Base-by-base conservation (phyloP, 2,888 invertebrate genomes). In the Netelia melanura region DNA sequence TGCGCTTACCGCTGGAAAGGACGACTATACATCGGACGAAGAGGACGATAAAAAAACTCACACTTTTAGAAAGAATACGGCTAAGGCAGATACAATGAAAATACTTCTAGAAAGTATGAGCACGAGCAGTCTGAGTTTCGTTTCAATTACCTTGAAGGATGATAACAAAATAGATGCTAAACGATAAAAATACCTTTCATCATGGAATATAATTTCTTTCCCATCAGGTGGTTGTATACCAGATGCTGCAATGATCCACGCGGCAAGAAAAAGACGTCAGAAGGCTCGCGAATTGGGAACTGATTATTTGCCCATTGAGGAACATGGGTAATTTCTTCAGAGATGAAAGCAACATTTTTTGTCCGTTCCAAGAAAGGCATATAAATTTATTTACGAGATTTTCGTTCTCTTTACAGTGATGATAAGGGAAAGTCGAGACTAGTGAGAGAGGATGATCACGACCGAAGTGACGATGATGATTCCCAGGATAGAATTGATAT, bases 161-260 rank as follows among this genome's bases (percentile, higher is more conserved):
- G 48, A 23, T 54, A 25, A 48, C 25, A 21, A 64, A 44, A 43
- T 23, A n/a, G 0, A 43, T 14, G 52, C 62, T 17, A 67, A 64
- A 54, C 0, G 25, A 64, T 56, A 64, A 1, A 3, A 5, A 64
- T 25, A 64, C 25, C 38, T 56, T 78, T 84, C 25, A 48, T 70
- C 77, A 54, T 75, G 25, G 38, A 38, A 38, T 38, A 38, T 38
- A 5, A 38, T 38, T 38, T 38, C 38, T 38, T 38, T 38, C 6
- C 76, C 81, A 79, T 82, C 81, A 95, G 95, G 95, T 92, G 99
- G 99, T 17, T 97, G 96, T 88, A 99, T 99, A 92, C 99, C 99
- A 10, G 99, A 99, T 95, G 99, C 99, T 10, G 98, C 98, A 75
- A 97, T 98, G 95, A 99, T 99, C 93, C 99, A 99, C 95, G 98